Evolutionary conservation across 2,113 vertebrate species (phyloP).

Genomic region (Amphilophus citrinellus): DNA sequence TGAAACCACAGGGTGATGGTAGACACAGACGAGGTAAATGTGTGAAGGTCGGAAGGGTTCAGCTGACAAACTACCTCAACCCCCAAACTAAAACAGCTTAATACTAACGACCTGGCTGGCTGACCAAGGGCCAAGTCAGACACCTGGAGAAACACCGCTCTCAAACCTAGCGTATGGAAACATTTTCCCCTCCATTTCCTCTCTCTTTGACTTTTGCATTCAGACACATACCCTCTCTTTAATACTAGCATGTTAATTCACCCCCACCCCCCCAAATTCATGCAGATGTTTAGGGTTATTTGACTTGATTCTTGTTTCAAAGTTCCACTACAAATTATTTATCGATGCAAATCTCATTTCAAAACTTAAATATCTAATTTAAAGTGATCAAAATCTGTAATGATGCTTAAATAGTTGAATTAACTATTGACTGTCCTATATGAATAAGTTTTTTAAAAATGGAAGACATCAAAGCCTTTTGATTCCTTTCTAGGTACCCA

Average conservation of each 20-base stretch:
- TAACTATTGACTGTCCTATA: neutral
- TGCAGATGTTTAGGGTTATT: constrained; percentile 11
- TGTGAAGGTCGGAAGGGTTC: constrained; percentile 34
- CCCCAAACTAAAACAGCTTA: constrained; percentile 37
- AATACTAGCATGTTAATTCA: constrained; percentile 31
- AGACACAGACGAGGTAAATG: constrained; percentile 27
- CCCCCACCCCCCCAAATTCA: neutral
- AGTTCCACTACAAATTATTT: neutral
- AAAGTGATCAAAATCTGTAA: neutral
- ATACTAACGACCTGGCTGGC: constrained; percentile 42
- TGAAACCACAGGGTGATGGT: neutral
- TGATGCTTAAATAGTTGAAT: neutral
- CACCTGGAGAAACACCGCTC: constrained; percentile 81
- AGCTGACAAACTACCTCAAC: constrained; percentile 40
- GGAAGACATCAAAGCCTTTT: constrained; percentile 9
- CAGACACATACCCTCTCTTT: constrained; percentile 43
- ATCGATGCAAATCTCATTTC: neutral
- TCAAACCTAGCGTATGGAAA: constrained; percentile 70
- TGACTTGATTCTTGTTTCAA: neutral
- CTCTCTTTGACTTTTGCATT: constrained; percentile 35
- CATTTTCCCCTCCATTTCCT: constrained; percentile 66
- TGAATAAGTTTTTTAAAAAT: neutral
- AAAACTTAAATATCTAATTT: neutral
- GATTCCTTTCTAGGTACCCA: constrained; percentile 23
- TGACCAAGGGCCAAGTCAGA: constrained; percentile 49